Evolutionary conservation across 37 sponge, comb jelly and placozoan genomes (phyloP).

Genomic region (Agelas oroides): DNA sequence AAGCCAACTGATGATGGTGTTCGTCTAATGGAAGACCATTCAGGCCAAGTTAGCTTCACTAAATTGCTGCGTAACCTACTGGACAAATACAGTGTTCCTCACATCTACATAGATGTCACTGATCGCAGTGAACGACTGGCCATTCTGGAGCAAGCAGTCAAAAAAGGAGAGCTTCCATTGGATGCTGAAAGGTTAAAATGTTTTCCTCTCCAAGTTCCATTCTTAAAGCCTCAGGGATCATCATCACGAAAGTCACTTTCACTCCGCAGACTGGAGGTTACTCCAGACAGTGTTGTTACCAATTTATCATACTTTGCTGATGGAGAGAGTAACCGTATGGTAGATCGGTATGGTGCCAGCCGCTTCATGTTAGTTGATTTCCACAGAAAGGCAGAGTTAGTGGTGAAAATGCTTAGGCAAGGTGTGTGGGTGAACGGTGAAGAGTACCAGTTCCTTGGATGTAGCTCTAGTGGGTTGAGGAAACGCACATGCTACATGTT

Average conservation of each 20-base stretch:
- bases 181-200: no score
- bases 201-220: no score
- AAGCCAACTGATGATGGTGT: constrained; percentile 61
- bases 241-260: no score
- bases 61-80: constrained; percentile 35
- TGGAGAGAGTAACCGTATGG: constrained; percentile 63
- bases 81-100: constrained; percentile 48
- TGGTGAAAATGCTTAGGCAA: constrained; percentile 14
- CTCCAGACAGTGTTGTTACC: no score
- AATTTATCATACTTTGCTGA: not conserved
- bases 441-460: constrained; percentile 69
- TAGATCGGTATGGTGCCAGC: constrained; percentile 49
- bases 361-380: constrained; percentile 46
- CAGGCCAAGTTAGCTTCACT: constrained; percentile 50
- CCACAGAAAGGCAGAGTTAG: constrained; percentile 16
- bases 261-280: no score
- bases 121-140: constrained; percentile 47
- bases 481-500: constrained; percentile 69
- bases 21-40: constrained; percentile 22
- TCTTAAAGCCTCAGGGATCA: no score
- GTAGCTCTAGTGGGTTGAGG: constrained; percentile 79
- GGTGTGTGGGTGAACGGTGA: constrained; percentile 58
- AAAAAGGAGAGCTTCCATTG: not conserved
- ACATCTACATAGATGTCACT: constrained; percentile 48
- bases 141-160: constrained; percentile 32